These are phyloP conservation scores for Syrmaticus mikado DNA, from an alignment of 2,113 vertebrate species.

Conservation along the genomic window DNA sequence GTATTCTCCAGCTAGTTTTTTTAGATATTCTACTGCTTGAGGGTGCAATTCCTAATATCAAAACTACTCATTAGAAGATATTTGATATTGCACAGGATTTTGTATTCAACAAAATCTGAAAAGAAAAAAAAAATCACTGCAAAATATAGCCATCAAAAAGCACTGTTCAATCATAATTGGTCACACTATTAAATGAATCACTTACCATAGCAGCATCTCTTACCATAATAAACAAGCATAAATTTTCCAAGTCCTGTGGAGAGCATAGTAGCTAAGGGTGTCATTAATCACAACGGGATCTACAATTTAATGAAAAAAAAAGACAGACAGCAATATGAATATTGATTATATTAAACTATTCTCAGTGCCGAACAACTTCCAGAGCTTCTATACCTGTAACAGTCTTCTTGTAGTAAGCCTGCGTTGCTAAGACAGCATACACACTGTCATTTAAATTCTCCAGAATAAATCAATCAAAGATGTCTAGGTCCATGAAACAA, in stretches of 20 bases:
- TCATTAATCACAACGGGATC: not conserved
- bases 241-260: not conserved
- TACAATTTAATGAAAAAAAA: not conserved
- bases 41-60: not conserved
- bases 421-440: not conserved
- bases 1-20: not conserved
- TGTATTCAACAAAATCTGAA: not conserved
- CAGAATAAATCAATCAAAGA: not conserved
- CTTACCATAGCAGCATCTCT: not conserved
- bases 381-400: not conserved
- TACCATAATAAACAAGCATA: not conserved
- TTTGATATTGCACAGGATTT: not conserved
- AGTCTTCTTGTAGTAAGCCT: not conserved
- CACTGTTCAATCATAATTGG: not conserved
- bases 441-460: not conserved
- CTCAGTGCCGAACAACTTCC: not conserved
- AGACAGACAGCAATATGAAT: not conserved
- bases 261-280: not conserved
- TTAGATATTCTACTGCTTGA: not conserved
- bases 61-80: not conserved
- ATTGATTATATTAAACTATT: not conserved
- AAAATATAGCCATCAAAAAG: not conserved
- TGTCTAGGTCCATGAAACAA: not conserved
- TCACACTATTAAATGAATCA: no score
- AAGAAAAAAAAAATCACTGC: not conserved